A percentile compares a stretch with the other conserved stretches of the same genome.
Evolutionary conservation across 2,888 invertebrate genomes (phyloP).

Genomic region (Drosophila lacicola): DNA sequence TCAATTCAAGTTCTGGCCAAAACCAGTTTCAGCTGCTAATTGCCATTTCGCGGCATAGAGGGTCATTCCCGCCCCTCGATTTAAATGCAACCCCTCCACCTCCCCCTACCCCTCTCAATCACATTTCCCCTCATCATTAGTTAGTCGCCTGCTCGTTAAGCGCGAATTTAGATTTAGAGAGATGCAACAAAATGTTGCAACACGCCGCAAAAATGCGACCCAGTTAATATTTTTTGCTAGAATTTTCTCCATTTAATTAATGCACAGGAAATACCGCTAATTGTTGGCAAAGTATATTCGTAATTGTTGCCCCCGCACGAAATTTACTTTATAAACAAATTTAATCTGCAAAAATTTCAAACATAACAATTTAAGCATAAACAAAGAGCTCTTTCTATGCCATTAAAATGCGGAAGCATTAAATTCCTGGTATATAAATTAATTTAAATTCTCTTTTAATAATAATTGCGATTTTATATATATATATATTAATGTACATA

Average conservation of each 20-base stretch:
- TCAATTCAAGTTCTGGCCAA: slow-evolving; percentile 20
- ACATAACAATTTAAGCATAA: too few relatives aligned
- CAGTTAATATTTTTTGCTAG: slow-evolving; percentile 5
- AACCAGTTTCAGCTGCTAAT: slow-evolving; percentile 43
- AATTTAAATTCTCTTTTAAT: too few relatives aligned
- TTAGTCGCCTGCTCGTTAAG: not conserved
- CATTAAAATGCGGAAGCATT: too few relatives aligned
- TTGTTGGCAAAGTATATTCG: not conserved
- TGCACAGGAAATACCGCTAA: slow-evolving; percentile 8
- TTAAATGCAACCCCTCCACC: slow-evolving; percentile 1
- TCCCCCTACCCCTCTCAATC: not conserved
- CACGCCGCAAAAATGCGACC: not conserved
- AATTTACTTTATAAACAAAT: too few relatives aligned
- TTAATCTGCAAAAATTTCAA: too few relatives aligned
- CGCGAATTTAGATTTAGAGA: slow-evolving; percentile 4
- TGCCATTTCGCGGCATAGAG: slow-evolving; percentile 7
- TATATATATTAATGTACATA: too few relatives aligned
- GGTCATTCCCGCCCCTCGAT: slow-evolving; percentile 10
- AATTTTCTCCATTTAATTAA: slow-evolving; percentile 2
- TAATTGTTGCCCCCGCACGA: too few relatives aligned
- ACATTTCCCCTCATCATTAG: not conserved
- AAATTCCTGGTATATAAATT: too few relatives aligned
- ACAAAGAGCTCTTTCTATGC: too few relatives aligned
- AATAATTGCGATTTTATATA: too few relatives aligned
- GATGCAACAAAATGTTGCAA: slow-evolving; percentile 3